Evolutionary conservation across 1,140 invertebrate genomes (phyloP), one percentile per base, ranked within the genome.

Genomic region (Manduca sexta): DNA sequence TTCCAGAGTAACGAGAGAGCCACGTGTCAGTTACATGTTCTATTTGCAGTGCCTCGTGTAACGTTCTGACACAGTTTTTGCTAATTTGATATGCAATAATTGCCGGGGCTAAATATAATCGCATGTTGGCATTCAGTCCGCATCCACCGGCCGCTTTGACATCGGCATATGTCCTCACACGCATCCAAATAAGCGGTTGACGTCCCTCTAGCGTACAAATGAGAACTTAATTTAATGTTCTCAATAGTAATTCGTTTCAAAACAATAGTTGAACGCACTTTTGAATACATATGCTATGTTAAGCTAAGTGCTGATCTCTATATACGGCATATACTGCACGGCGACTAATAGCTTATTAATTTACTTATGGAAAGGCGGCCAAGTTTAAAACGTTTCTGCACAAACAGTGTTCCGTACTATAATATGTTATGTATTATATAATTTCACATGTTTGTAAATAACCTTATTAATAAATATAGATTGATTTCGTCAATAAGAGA

Each of bases 61-160:
- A 30, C 15, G 4, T 44, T 59, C 52, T 81, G 74, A 71, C 69
- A 78, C 56, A 78, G 66, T 72, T 78, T 67, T 61, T 66, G 60
- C 68, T 64, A 64, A 73, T 74, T 68, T 62, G 61, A 59, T 57
- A 61, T 68, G 61, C 60, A 64, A 64, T 69, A 67, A 75, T 69
- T 69, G 72, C 64, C 65, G 64, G 69, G 56, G 66, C 74, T 79
- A 82, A 74, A 78, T 79, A 82, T 82, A 84, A 79, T 80, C 73
- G 71, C 52, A 40, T 59, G 73, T 84, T 84, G 70, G 63, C 70
- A 84, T 79, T 74, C 77, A 45, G 44, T 43, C 31, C 68, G 62
- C 66, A 60, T 49, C 64, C 62, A 18, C 52, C 64, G 61, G 50
- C 52, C 69, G 45, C 63, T 64, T 54, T 66, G 71, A 66, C 74